Evolutionary conservation across 2,113 vertebrate genomes (phyloP).

Genomic region (Hiodon alosoides): DNA sequence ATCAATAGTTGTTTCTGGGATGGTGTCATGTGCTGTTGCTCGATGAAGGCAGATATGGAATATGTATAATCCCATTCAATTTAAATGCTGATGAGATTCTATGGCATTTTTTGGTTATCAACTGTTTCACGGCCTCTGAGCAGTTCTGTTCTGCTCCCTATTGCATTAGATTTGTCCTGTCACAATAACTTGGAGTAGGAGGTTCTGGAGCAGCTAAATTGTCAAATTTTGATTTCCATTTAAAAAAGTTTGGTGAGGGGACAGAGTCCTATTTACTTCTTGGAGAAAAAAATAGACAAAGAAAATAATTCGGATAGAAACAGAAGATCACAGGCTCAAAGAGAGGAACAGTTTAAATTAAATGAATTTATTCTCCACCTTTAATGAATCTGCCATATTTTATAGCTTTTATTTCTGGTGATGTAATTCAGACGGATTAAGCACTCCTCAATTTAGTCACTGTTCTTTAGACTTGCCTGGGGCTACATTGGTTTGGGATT

Average conservation of each 20-base stretch:
- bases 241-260: background rate
- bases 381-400: slow-evolving; percentile 49
- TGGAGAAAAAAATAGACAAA: too few species aligned
- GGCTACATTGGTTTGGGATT: background rate
- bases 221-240: background rate
- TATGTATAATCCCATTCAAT: background rate
- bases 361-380: slow-evolving; percentile 20
- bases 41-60: background rate
- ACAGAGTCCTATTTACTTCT: background rate
- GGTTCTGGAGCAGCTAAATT: too few species aligned
- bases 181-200: too few species aligned
- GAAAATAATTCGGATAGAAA: background rate
- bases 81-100: background rate
- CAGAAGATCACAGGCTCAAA: background rate
- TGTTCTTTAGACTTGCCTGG: background rate
- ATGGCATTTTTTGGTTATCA: too few species aligned
- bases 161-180: too few species aligned
- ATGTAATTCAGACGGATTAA: slow-evolving; percentile 53
- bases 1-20: background rate
- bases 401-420: slow-evolving; percentile 49
- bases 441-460: slow-evolving; percentile 12
- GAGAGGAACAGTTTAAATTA: background rate
- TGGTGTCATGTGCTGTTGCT: background rate
- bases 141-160: too few species aligned
- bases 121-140: too few species aligned